phyloP scores from a whole-genome alignment of 2,797 vertebrate genomes.

The Diglossa cyanea region DNA sequence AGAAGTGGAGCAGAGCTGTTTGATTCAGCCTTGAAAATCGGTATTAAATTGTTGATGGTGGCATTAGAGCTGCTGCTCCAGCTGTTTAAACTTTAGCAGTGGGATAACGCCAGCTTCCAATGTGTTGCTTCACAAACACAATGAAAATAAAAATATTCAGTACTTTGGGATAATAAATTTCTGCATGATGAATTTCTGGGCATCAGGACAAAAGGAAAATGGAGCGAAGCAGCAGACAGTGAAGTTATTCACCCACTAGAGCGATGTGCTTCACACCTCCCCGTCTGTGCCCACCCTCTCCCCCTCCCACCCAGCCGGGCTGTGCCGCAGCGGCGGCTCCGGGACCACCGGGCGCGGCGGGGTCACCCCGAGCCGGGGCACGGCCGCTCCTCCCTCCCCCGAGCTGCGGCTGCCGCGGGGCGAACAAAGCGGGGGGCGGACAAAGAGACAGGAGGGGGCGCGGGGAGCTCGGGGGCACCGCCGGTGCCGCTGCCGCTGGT shows the following conservation, averaged over 20 bases:
- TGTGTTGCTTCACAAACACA: not conserved
- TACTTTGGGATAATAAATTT: not conserved
- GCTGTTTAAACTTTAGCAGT: not conserved
- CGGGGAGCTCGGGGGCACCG: not conserved
- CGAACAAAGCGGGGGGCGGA: slow-evolving; percentile 17
- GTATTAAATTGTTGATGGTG: not conserved
- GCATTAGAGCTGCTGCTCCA: not conserved
- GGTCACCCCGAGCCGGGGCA: not conserved
- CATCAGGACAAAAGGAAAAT: slow-evolving; percentile 45
- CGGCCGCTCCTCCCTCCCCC: not conserved
- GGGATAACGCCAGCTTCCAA: not conserved
- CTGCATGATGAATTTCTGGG: not conserved
- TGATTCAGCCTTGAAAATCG: not conserved
- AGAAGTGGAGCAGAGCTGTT: not conserved
- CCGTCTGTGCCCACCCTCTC: not conserved
- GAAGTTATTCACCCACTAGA: not conserved
- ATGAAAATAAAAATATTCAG: not conserved
- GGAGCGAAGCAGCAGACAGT: slow-evolving; percentile 14
- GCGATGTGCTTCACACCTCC: not conserved
- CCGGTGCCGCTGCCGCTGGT: not conserved
- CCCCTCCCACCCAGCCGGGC: not conserved
- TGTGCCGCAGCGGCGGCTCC: not conserved
- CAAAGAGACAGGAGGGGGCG: not conserved
- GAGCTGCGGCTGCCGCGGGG: not conserved
- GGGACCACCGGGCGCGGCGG: not conserved